These are phyloP conservation scores for Eupleurogrammus muticus DNA, from an alignment of 2,797 vertebrate genomes.

Conservation along the genomic window DNA sequence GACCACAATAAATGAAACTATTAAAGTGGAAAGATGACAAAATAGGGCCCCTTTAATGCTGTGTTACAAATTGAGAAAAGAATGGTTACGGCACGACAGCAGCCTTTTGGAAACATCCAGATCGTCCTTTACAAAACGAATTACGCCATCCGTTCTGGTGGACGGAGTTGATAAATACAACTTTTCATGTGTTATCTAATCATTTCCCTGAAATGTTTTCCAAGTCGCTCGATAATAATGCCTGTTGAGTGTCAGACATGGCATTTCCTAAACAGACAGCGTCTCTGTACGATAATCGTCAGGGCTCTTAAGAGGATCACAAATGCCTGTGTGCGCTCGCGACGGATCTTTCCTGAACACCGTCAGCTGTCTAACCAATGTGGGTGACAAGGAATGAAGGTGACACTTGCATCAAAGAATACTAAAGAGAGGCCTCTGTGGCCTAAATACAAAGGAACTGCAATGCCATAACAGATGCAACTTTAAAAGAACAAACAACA, in stretches of 20 bases:
- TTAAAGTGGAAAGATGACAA: too few species aligned
- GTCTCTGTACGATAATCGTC: background rate
- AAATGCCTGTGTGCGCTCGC: conserved; percentile 11
- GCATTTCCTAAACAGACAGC: background rate
- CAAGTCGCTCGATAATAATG: background rate
- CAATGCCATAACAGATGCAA: background rate
- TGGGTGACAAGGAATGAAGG: conserved; percentile 2
- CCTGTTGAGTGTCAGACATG: background rate
- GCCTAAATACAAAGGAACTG: background rate
- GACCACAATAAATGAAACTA: too few species aligned
- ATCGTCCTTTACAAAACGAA: background rate
- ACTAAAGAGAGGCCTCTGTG: conserved; percentile 1
- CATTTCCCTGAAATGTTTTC: background rate
- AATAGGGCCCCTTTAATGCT: background rate
- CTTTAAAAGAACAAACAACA: conserved; percentile 6
- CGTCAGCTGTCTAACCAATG: conserved; percentile 12
- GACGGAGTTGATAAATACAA: background rate
- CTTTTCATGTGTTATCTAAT: background rate
- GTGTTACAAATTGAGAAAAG: conserved; percentile 3
- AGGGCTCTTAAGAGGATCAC: conserved; percentile 13
- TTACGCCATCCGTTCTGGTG: background rate
- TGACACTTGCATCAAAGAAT: conserved; percentile 11
- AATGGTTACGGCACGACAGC: background rate
- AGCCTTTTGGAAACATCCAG: conserved; percentile 3
- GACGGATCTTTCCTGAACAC: background rate